Evolutionary conservation across 2,797 vertebrate genomes (phyloP).

Genomic region (Pseudochirops cupreus): DNA sequence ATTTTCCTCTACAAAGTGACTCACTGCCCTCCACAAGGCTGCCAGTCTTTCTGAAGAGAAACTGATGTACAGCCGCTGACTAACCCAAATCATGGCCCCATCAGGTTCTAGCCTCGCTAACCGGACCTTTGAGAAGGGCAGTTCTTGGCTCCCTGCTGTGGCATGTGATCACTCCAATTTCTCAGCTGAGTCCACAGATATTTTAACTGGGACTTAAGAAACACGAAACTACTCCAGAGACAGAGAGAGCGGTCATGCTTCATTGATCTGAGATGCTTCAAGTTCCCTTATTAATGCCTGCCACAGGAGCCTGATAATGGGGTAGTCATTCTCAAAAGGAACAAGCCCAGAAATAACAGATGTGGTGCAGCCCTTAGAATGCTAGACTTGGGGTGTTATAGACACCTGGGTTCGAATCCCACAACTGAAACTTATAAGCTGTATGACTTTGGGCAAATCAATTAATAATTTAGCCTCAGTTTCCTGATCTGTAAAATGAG

Average conservation of each 20-base stretch:
- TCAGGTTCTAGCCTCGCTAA: conserved; percentile 16
- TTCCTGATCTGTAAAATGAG: neutral
- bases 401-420: neutral
- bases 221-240: conserved; percentile 17
- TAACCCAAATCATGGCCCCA: neutral
- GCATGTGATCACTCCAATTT: neutral
- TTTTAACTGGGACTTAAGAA: conserved; percentile 28
- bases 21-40: neutral
- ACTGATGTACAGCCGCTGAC: neutral
- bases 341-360: neutral
- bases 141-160: conserved; percentile 1
- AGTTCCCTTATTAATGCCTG: neutral
- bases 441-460: neutral
- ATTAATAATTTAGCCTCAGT: neutral
- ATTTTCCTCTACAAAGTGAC: neutral
- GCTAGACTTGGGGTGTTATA: neutral
- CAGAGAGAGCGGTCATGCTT: neutral
- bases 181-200: conserved; percentile 4
- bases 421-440: neutral
- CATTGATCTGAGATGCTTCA: neutral
- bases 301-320: neutral
- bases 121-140: conserved; percentile 39
- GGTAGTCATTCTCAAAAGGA: neutral
- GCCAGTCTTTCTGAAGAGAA: neutral
- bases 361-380: neutral